Percentiles rank a stretch among this genome's conserved stretches.
phyloP scores from a whole-genome alignment of 2,888 invertebrate genomes.

The Xestia sexstrigata region DNA sequence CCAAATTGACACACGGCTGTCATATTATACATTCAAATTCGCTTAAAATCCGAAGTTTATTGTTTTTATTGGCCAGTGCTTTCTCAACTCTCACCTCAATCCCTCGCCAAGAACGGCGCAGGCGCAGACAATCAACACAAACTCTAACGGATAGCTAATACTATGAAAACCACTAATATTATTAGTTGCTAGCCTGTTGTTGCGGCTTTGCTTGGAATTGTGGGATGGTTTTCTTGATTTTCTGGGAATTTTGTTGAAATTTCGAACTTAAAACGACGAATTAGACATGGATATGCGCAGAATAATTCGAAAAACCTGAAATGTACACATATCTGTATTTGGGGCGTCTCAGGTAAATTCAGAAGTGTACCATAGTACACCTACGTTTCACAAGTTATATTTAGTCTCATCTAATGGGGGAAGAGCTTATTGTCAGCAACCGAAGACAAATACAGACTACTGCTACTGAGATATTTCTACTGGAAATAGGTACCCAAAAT shows the following conservation, averaged over 20 bases:
- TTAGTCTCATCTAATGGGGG: too few relatives aligned
- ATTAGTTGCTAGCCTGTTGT: slow-evolving; percentile 41
- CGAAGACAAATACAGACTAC: too few relatives aligned
- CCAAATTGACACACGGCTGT: neutral
- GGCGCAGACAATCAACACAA: slow-evolving; percentile 55
- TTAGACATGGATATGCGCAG: neutral
- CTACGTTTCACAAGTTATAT: neutral
- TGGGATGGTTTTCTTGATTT: neutral
- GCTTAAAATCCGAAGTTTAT: neutral
- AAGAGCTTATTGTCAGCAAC: neutral
- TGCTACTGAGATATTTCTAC: too few relatives aligned
- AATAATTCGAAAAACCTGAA: neutral
- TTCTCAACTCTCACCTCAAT: slow-evolving; percentile 53
- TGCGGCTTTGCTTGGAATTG: slow-evolving; percentile 47
- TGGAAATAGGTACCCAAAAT: too few relatives aligned
- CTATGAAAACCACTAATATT: slow-evolving; percentile 61
- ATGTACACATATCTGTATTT: neutral
- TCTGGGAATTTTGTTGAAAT: neutral
- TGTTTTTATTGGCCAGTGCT: slow-evolving; percentile 14
- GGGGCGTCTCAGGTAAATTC: neutral
- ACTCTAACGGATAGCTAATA: slow-evolving; percentile 63
- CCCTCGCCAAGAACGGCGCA: slow-evolving; percentile 24
- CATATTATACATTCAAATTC: neutral
- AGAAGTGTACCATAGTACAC: neutral
- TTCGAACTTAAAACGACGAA: neutral